Evolutionary conservation across 2,113 vertebrate genomes (phyloP).

Genomic region (Vanacampus margaritifer): DNA sequence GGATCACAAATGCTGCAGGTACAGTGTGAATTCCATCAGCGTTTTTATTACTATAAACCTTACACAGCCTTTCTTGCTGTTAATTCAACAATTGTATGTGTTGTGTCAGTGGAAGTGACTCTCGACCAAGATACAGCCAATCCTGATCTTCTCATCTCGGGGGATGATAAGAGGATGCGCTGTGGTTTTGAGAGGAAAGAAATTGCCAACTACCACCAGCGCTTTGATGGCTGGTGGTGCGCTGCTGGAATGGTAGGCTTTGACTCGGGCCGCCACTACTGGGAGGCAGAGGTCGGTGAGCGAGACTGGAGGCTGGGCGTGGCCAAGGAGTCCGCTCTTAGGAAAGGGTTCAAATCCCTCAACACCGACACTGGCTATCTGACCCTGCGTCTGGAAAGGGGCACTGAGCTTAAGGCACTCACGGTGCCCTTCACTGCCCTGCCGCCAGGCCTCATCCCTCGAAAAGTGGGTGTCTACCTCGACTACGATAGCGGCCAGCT

Average conservation of each 20-base stretch:
- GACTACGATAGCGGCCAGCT: constrained; percentile 72
- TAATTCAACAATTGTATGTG: not conserved
- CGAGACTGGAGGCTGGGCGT: constrained; percentile 91
- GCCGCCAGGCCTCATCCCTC: constrained; percentile 65
- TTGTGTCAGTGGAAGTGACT: constrained; percentile 77
- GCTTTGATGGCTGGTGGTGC: constrained; percentile 75
- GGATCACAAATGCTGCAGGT: constrained; percentile 74
- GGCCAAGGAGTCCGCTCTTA: constrained; percentile 79
- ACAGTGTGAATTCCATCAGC: constrained; percentile 17
- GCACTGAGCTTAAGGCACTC: constrained; percentile 75
- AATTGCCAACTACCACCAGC: constrained; percentile 71
- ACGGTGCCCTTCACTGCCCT: constrained; percentile 74
- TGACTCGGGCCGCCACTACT: constrained; percentile 71
- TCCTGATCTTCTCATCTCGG: constrained; percentile 80
- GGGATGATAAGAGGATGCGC: constrained; percentile 82
- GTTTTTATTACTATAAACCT: not conserved
- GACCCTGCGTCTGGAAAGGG: constrained; percentile 75
- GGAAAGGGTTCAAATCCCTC: constrained; percentile 81
- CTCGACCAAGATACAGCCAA: constrained; percentile 75
- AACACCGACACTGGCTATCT: constrained; percentile 75
- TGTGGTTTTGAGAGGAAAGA: constrained; percentile 82
- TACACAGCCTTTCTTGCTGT: not conserved
- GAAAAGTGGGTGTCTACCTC: constrained; percentile 71
- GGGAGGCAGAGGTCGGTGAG: constrained; percentile 81
- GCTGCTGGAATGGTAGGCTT: constrained; percentile 73